Conservation (phyloP, 2,797 vertebrate genomes). For the Clangula hyemalis region DNA sequence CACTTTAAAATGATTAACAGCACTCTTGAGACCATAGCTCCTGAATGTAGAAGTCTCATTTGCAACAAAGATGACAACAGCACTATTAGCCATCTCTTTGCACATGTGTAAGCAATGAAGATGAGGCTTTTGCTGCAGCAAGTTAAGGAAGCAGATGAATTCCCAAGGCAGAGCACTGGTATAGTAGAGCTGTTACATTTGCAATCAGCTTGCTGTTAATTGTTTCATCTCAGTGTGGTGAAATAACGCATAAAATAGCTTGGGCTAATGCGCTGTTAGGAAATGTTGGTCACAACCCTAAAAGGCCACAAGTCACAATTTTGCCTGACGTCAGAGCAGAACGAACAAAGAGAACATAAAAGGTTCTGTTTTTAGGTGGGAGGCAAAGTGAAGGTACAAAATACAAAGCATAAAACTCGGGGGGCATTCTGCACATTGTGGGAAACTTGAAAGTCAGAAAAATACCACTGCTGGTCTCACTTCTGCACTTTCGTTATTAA, state of each 20-base stretch:
- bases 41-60: conserved; percentile 13
- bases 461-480: neutral
- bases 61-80: conserved; percentile 2
- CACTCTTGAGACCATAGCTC: conserved; percentile 38
- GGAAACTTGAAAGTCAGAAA: neutral
- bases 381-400: neutral
- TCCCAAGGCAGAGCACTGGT: neutral
- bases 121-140: neutral
- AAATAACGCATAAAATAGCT: neutral
- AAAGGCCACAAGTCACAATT: neutral
- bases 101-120: neutral
- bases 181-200: neutral
- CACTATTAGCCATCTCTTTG: conserved; percentile 31
- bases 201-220: neutral
- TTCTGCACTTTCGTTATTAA: neutral
- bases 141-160: conserved; percentile 12
- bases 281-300: neutral
- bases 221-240: neutral
- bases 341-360: neutral
- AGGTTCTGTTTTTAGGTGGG: neutral
- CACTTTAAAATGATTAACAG: conserved; percentile 39
- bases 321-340: neutral
- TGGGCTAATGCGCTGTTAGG: neutral
- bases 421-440: neutral
- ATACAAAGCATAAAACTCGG: neutral